Conservation (phyloP, 2,113 vertebrate species). For the Brachypteracias leptosomus region DNA sequence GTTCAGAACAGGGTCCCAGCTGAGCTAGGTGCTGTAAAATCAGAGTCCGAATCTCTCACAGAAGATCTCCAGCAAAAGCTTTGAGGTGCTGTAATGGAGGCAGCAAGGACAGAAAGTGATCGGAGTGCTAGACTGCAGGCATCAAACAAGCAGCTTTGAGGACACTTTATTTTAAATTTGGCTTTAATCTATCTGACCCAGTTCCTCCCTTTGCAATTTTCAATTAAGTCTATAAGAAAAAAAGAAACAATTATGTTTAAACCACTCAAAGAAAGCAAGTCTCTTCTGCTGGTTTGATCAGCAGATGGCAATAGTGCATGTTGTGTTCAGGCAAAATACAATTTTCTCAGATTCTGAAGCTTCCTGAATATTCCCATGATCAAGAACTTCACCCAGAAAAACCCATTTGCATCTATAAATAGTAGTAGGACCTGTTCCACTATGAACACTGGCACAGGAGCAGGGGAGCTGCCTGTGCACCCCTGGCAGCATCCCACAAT, state of each 20-base stretch:
- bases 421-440: background rate
- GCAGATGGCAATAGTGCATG: rapidly evolving
- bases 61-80: background rate
- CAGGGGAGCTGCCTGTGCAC: background rate
- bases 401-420: background rate
- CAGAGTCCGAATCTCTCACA: background rate
- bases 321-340: background rate
- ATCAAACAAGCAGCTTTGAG: background rate
- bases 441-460: background rate
- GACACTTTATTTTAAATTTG: background rate
- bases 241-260: background rate
- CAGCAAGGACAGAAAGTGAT: background rate
- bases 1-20: background rate
- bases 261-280: background rate
- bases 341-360: background rate
- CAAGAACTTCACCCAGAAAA: background rate
- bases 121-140: background rate
- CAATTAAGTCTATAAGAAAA: background rate
- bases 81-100: background rate
- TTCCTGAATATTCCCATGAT: background rate
- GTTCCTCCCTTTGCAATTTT: background rate
- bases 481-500: background rate
- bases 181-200: background rate
- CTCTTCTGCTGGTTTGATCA: background rate
- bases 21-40: background rate